phyloP scores from a whole-genome alignment of 2,888 invertebrate species.

The Drosophila austrosaltans region DNA sequence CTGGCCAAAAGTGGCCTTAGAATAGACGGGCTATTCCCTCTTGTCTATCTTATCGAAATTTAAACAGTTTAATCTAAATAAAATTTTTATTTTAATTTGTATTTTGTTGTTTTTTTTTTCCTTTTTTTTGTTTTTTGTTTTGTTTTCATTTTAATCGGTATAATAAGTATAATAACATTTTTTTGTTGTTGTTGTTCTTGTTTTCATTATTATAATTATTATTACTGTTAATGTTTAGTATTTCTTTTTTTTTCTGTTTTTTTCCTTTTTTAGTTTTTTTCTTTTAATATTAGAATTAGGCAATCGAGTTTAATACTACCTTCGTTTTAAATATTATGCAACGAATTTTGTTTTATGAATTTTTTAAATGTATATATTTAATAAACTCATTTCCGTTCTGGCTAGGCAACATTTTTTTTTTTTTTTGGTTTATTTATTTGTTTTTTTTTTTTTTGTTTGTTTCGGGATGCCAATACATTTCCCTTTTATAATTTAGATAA shows the following conservation, averaged over 20 bases:
- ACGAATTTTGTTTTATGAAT: slow-evolving; percentile 67
- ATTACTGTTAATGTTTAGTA: slow-evolving; percentile 75
- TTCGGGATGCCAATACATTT: slow-evolving; percentile 16
- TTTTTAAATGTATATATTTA: slow-evolving; percentile 75
- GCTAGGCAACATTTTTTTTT: slow-evolving; percentile 66
- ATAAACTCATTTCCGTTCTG: slow-evolving; percentile 78
- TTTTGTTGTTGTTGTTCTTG: slow-evolving; percentile 73
- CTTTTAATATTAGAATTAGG: slow-evolving; percentile 81
- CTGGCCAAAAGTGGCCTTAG: too few species aligned
- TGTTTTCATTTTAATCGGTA: slow-evolving; percentile 81
- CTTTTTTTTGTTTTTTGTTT: slow-evolving; percentile 69
- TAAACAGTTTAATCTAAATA: slow-evolving; percentile 80
- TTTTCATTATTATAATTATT: slow-evolving; percentile 76
- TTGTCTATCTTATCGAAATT: slow-evolving; percentile 41
- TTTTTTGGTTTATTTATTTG: slow-evolving; percentile 39
- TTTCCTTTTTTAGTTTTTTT: slow-evolving; percentile 57
- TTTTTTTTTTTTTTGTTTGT: slow-evolving; percentile 39
- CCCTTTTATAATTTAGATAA: slow-evolving; percentile 16
- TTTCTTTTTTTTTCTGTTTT: slow-evolving; percentile 53
- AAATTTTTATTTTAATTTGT: slow-evolving; percentile 81
- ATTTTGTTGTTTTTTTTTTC: slow-evolving; percentile 79
- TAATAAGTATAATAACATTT: slow-evolving; percentile 83
- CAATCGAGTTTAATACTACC: slow-evolving; percentile 81
- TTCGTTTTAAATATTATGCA: slow-evolving; percentile 81
- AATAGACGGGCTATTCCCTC: slow-evolving; percentile 17